Conservation (phyloP, 2,888 invertebrate genomes). For the Cremastinae sp. region DNA sequence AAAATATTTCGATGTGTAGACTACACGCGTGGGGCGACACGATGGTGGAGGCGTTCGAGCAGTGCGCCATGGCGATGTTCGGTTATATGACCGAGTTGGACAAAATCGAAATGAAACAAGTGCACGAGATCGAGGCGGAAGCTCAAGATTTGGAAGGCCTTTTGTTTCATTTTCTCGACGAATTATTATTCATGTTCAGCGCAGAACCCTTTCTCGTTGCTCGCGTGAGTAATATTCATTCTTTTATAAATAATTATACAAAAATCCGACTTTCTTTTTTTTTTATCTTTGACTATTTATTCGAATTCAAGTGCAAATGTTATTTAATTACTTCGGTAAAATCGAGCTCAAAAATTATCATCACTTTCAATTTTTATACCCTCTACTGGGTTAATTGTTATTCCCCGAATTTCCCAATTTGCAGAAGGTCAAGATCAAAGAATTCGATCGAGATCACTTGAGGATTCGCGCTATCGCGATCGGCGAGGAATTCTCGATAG, state of each 20-base stretch:
- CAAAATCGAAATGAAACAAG: slow-evolving; percentile 89
- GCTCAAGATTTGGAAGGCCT: slow-evolving; percentile 94
- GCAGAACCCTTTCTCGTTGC: slow-evolving; percentile 94
- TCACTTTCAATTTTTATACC: not conserved
- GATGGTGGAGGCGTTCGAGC: slow-evolving; percentile 95
- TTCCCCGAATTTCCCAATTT: slow-evolving; percentile 80
- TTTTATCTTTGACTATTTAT: too few relatives aligned
- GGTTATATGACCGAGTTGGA: slow-evolving; percentile 97
- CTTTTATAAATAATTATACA: too few relatives aligned
- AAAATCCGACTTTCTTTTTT: too few relatives aligned
- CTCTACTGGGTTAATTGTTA: too few relatives aligned
- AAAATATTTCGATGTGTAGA: slow-evolving; percentile 79
- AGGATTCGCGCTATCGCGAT: slow-evolving; percentile 87
- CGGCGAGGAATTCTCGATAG: slow-evolving; percentile 96
- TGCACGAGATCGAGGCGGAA: slow-evolving; percentile 91
- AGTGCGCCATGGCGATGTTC: slow-evolving; percentile 97
- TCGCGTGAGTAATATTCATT: slow-evolving; percentile 82
- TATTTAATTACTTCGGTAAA: too few relatives aligned
- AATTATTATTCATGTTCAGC: slow-evolving; percentile 94
- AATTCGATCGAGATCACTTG: slow-evolving; percentile 92
- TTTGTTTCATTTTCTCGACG: slow-evolving; percentile 96
- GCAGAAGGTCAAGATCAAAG: slow-evolving; percentile 92
- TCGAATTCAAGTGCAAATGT: too few relatives aligned
- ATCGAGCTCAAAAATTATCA: too few relatives aligned
- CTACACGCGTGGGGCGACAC: slow-evolving; percentile 95